Conservation (phyloP, 2,888 invertebrate genomes). For the Lathronympha strigana region DNA sequence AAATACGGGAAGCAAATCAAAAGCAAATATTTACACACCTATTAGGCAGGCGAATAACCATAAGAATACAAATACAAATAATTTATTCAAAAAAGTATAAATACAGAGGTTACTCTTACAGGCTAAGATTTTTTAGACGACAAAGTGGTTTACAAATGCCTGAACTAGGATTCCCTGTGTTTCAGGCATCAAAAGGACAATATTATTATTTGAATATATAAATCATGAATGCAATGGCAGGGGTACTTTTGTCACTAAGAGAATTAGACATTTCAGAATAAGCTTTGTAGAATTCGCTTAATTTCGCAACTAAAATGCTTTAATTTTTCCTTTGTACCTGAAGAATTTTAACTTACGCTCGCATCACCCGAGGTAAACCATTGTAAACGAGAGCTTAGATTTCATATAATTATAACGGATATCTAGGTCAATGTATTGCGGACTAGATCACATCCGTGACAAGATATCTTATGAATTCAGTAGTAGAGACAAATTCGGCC, state of each 20-base stretch:
- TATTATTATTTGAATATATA: too few relatives aligned
- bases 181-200: too few relatives aligned
- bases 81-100: too few relatives aligned
- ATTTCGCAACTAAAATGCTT: constrained; percentile 12
- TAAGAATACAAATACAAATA: too few relatives aligned
- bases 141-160: too few relatives aligned
- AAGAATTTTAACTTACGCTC: neutral
- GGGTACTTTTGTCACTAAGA: neutral
- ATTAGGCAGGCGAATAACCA: too few relatives aligned
- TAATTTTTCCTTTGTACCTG: constrained; percentile 14
- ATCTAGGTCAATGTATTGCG: neutral
- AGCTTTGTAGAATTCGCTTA: constrained; percentile 6
- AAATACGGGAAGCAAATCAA: too few relatives aligned
- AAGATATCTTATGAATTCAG: neutral
- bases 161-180: too few relatives aligned
- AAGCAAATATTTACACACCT: too few relatives aligned
- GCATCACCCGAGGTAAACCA: neutral
- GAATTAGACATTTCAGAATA: constrained; percentile 12
- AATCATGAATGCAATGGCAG: neutral
- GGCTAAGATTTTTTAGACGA: too few relatives aligned
- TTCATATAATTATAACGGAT: neutral
- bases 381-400: neutral
- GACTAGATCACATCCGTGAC: neutral
- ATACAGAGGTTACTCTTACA: too few relatives aligned
- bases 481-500: constrained; percentile 31